A percentile compares a stretch with the other conserved stretches of the same genome.
Conservation (phyloP, 2,113 vertebrate species). For the Varanus salvator region DNA sequence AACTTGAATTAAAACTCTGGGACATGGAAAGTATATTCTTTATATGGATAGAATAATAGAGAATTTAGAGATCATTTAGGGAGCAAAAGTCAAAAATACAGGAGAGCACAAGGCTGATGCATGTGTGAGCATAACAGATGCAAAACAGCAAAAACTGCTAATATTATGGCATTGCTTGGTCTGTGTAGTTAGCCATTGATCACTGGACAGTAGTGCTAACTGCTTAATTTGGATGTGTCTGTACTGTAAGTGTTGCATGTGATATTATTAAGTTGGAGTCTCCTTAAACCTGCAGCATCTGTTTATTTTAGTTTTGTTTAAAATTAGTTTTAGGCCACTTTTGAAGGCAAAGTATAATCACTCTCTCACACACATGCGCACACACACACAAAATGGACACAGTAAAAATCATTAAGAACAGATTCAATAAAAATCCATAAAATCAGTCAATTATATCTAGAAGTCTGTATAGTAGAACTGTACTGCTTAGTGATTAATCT, state of each 20-base stretch:
- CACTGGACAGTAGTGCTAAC: not conserved
- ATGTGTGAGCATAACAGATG: not conserved
- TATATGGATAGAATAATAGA: too few relatives aligned
- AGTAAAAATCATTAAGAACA: too few relatives aligned
- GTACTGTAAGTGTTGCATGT: not conserved
- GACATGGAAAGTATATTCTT: too few relatives aligned
- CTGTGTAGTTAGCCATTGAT: not conserved
- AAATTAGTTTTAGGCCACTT: too few relatives aligned
- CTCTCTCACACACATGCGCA: too few relatives aligned
- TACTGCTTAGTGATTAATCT: not conserved
- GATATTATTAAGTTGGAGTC: not conserved
- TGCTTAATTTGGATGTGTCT: not conserved
- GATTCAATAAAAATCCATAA: too few relatives aligned
- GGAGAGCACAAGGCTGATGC: not conserved
- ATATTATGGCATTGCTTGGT: too few relatives aligned
- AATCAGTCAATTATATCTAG: not conserved
- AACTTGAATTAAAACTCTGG: not conserved
- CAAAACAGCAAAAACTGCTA: not conserved
- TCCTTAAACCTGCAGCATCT: not conserved
- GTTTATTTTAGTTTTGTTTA: too few relatives aligned
- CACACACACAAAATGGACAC: too few relatives aligned
- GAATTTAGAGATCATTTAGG: not conserved
- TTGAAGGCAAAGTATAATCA: too few relatives aligned
- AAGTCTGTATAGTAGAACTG: not conserved
- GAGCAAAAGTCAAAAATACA: not conserved